Base-by-base conservation (phyloP, 2,888 invertebrate genomes). In the Acronicta psi region DNA sequence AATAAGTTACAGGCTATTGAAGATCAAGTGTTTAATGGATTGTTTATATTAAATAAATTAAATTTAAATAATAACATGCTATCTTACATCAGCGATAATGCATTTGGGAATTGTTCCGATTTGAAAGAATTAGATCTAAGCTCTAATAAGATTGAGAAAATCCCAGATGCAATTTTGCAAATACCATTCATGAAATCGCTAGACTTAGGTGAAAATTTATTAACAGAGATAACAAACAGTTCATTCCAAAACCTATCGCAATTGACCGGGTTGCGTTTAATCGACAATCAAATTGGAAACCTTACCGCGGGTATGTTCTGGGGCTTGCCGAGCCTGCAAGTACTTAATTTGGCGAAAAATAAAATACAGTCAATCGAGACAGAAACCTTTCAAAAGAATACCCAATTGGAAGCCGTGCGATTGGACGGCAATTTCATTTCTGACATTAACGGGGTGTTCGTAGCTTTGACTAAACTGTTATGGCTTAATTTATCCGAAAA, bases 401-500 rank as follows among this genome's bases (percentile, higher is more conserved):
- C 95, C 1, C 96, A 97, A 87, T 95, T 98, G 72, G 97, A 98
- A 90, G 98, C 98, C 47, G 97, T 98, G 71, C 96, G 98, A 8
- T 93, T 98, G 80, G 98, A 98, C 82, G 97, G 97, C 70, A 98
- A 98, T 90, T 97, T 96, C 83, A 95, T 98, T 76, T 96, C 97
- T 61, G 98, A 98, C 87, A 97, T 98, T 81, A 98, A 98, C 90
- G 98, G 98, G 10, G 97, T 98, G 69, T 97, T 98, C 87, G 96
- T 98, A 50, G 96, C 97, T 54, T 93, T 98, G 66, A 96, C 97
- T 40, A 97, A 97, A 77, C 94, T 98, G 62, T 92, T 98, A 82
- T 97, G 98, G 97, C 92, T 98, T 60, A 98, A 98, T 93, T 95
- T 98, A 56, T 98, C 98, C 38, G 97, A 98, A 91, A 98, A 98